Evolutionary conservation across 1,140 invertebrate species (phyloP).

Genomic region (Ooceraea biroi): DNA sequence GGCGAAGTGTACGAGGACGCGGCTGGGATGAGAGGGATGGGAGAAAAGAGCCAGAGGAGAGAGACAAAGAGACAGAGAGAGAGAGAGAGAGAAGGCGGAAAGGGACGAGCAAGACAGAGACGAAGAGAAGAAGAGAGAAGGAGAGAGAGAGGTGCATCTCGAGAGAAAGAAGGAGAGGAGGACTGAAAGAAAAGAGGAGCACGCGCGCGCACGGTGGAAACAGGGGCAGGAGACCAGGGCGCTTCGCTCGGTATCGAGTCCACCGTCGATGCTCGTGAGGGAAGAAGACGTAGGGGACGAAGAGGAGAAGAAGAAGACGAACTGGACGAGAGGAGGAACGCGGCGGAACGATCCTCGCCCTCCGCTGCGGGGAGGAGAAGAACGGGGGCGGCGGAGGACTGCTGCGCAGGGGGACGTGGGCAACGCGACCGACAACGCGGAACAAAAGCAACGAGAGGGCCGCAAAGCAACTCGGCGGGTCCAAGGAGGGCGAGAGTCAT

Average conservation of each 20-base stretch:
- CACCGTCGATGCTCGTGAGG: conserved; percentile 31
- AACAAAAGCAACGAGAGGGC: conserved; percentile 74
- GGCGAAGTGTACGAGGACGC: conserved; percentile 64
- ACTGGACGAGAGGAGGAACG: conserved; percentile 71
- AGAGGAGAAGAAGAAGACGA: conserved; percentile 39
- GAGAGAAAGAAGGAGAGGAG: background rate
- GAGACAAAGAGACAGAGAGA: background rate
- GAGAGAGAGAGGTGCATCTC: no score
- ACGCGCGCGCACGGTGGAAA: conserved; percentile 67
- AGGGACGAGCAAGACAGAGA: background rate
- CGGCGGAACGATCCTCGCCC: conserved; percentile 38
- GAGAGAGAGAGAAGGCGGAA: background rate
- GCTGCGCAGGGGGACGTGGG: conserved; percentile 66
- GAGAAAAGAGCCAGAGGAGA: background rate
- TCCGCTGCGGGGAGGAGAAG: no score
- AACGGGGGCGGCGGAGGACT: no score
- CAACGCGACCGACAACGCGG: conserved; percentile 53
- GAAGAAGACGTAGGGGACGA: conserved; percentile 51
- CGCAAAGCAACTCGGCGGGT: conserved; percentile 75
- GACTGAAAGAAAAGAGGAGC: conserved; percentile 52
- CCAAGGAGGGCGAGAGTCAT: conserved; percentile 78
- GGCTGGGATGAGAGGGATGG: background rate
- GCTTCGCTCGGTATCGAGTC: conserved; percentile 55
- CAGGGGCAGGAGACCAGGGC: conserved; percentile 75
- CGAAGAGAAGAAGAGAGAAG: background rate